phyloP scores from a whole-genome alignment of 2,797 vertebrate species.

The Gallirallus australis region DNA sequence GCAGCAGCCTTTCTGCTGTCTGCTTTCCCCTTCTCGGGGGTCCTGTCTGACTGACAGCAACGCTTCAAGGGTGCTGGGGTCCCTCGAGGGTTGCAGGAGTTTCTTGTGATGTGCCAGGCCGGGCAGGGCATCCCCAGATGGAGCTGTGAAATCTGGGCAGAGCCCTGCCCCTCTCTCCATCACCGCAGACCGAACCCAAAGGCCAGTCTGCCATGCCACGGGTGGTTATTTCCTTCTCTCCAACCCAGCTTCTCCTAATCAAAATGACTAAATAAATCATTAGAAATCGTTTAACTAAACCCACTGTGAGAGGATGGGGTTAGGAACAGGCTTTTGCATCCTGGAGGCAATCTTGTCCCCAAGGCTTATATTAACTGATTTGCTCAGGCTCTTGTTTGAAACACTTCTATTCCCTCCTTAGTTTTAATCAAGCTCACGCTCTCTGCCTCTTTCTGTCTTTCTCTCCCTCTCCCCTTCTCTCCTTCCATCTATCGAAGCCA shows the following conservation, averaged over 20 bases:
- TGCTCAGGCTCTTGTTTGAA: not conserved
- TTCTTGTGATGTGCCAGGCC: no score
- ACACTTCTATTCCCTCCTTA: not conserved
- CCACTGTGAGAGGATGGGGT: not conserved
- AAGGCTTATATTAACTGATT: constrained; percentile 24
- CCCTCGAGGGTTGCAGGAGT: not conserved
- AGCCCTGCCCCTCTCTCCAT: not conserved
- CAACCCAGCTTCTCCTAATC: not conserved
- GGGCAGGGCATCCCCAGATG: not conserved
- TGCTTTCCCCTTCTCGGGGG: not conserved
- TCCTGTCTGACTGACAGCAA: not conserved
- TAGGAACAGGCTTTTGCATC: not conserved
- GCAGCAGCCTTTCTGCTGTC: not conserved
- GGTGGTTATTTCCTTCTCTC: not conserved
- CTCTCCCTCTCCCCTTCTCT: not conserved
- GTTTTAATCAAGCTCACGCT: constrained; percentile 11
- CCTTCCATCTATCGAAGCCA: not conserved
- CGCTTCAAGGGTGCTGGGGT: not conserved
- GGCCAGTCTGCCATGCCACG: not conserved
- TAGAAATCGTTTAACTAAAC: constrained; percentile 30
- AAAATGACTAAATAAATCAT: constrained; percentile 24
- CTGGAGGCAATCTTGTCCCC: not conserved
- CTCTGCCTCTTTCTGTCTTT: not conserved
- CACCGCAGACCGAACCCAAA: not conserved
- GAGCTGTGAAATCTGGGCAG: not conserved